Conservation (phyloP, 2,888 invertebrate genomes). For the Aspidiotus destructor region DNA sequence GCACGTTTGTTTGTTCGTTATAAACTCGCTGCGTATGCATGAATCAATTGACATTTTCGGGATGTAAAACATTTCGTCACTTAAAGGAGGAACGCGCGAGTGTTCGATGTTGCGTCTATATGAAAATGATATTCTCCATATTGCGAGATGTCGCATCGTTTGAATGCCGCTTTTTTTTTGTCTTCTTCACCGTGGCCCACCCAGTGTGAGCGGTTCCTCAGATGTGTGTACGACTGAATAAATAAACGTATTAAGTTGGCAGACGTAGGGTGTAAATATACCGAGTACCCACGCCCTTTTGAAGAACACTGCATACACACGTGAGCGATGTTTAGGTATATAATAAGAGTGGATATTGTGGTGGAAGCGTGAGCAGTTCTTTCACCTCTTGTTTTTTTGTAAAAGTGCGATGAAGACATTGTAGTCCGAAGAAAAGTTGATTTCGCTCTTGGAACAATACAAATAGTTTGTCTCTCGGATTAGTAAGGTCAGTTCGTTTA, state of each 20-base stretch:
- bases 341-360: conserved; percentile 6
- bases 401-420: too few species aligned
- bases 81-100: neutral
- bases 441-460: too few species aligned
- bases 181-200: neutral
- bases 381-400: too few species aligned
- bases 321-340: neutral
- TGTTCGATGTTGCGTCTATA: neutral
- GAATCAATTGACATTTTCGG: too few species aligned
- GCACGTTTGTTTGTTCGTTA: too few species aligned
- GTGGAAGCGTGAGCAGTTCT: neutral
- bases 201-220: conserved; percentile 4
- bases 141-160: neutral
- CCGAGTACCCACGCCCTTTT: conserved; percentile 1
- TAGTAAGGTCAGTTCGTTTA: too few species aligned
- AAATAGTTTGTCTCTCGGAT: too few species aligned
- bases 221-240: neutral
- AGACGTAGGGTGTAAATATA: conserved; percentile 4
- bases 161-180: neutral
- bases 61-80: too few species aligned
- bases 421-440: too few species aligned
- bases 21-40: too few species aligned
- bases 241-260: conserved; percentile 5
- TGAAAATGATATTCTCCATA: conserved; percentile 4
- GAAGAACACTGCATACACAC: neutral